Percentiles rank a stretch among this genome's conserved stretches.
These are phyloP conservation scores for Dromas ardeola DNA, from an alignment of 2,113 vertebrate genomes.

Conservation along the genomic window DNA sequence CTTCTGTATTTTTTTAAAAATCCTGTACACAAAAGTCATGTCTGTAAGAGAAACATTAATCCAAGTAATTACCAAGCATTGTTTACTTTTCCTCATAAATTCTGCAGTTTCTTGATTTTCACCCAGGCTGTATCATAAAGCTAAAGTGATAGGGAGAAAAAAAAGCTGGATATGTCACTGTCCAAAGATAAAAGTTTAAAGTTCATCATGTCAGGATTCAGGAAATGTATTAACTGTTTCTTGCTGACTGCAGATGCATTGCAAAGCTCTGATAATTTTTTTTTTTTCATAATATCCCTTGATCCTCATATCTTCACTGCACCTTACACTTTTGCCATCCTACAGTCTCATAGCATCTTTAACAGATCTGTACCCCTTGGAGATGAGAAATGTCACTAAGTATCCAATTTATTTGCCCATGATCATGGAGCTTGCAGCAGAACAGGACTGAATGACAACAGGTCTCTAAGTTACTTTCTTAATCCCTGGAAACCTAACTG, in stretches of 20 bases:
- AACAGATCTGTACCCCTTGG: neutral
- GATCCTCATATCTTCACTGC: neutral
- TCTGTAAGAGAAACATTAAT: slow-evolving; percentile 54
- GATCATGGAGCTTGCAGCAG: neutral
- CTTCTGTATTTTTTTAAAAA: slow-evolving; percentile 57
- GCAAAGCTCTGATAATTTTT: neutral
- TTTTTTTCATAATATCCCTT: neutral
- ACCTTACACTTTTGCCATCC: neutral
- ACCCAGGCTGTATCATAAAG: neutral
- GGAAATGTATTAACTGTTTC: slow-evolving; percentile 11
- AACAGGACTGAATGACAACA: neutral
- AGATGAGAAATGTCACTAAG: slow-evolving; percentile 19
- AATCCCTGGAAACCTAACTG: neutral
- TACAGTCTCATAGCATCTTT: neutral
- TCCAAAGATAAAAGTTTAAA: slow-evolving; percentile 26
- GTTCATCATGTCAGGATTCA: slow-evolving; percentile 19
- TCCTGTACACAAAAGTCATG: slow-evolving; percentile 34
- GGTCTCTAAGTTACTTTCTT: neutral
- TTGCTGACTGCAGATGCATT: slow-evolving; percentile 11
- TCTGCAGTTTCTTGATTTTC: slow-evolving; percentile 4
- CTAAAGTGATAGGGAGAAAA: neutral
- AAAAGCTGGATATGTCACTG: neutral
- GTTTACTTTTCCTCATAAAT: slow-evolving; percentile 31
- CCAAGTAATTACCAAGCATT: slow-evolving; percentile 44
- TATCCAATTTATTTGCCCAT: neutral